These are phyloP conservation scores for Columbina picui DNA, from an alignment of 2,113 vertebrate species.

Conservation along the genomic window DNA sequence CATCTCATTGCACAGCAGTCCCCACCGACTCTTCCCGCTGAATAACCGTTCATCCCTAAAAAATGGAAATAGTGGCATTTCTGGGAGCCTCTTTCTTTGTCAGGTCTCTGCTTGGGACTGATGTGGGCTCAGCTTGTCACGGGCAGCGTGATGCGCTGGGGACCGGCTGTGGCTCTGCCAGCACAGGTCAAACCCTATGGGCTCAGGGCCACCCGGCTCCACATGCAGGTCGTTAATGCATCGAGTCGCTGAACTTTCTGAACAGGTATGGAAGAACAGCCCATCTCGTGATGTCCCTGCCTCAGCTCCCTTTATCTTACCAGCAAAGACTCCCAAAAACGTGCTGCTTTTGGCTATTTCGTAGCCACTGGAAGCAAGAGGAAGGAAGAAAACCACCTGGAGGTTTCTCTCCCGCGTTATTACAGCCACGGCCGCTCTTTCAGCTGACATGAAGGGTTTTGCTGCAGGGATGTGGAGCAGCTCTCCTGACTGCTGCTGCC, in stretches of 20 bases:
- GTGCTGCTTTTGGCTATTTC: background rate
- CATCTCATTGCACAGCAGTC: background rate
- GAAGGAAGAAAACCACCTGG: background rate
- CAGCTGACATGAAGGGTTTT: background rate
- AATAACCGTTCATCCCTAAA: background rate
- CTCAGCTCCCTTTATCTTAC: background rate
- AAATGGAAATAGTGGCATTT: background rate
- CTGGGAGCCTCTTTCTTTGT: background rate
- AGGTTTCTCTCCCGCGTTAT: background rate
- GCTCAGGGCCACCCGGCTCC: background rate
- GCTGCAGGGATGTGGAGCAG: background rate
- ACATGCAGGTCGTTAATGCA: accelerated
- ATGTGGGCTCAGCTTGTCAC: background rate
- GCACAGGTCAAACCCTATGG: accelerated
- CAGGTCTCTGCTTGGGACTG: background rate
- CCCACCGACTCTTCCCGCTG: background rate
- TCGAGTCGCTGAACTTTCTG: background rate
- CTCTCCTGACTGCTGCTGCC: background rate
- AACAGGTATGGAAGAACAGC: background rate
- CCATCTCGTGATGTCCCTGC: background rate
- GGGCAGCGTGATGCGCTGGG: background rate
- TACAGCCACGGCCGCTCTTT: background rate
- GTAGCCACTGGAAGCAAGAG: background rate
- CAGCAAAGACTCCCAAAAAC: background rate
- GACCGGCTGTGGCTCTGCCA: background rate